Percentiles rank a stretch among this genome's conserved stretches.
Evolutionary conservation across 2,797 vertebrate species (phyloP).

Genomic region (Ibycter americanus): DNA sequence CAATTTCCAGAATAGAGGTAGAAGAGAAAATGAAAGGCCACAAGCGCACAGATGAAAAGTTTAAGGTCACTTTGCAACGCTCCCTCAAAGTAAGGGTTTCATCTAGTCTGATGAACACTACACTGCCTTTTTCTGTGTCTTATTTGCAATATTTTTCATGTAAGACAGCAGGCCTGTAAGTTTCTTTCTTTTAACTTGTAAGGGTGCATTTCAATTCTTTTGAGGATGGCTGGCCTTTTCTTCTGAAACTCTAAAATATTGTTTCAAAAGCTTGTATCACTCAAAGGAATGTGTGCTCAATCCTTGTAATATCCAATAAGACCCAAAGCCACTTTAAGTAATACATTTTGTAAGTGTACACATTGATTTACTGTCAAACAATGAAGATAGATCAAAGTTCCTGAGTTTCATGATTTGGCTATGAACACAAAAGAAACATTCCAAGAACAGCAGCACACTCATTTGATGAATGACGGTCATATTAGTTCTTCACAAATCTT

Average conservation of each 20-base stretch:
- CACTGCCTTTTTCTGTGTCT: not conserved
- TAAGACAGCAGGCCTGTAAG: not conserved
- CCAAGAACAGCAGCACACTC: not conserved
- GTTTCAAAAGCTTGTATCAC: not conserved
- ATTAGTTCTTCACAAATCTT: not conserved
- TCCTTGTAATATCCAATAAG: not conserved
- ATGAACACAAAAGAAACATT: not conserved
- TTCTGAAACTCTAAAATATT: not conserved
- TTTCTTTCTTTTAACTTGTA: not conserved
- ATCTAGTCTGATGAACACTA: not conserved
- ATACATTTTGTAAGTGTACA: not conserved
- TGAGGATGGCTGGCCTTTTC: not conserved
- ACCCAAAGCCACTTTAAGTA: not conserved
- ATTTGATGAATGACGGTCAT: not conserved
- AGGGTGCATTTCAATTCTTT: not conserved
- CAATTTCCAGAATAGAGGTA: not conserved
- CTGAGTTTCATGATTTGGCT: not conserved
- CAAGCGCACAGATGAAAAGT: not conserved
- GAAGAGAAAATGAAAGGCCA: not conserved
- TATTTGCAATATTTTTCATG: not conserved
- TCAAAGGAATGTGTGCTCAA: not conserved
- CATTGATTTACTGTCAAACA: not conserved
- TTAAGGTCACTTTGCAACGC: not conserved
- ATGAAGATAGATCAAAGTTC: not conserved
- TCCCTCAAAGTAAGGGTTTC: not conserved